These are phyloP conservation scores for Drosophila subsilvestris DNA, from an alignment of 2,888 invertebrate species.

Conservation along the genomic window DNA sequence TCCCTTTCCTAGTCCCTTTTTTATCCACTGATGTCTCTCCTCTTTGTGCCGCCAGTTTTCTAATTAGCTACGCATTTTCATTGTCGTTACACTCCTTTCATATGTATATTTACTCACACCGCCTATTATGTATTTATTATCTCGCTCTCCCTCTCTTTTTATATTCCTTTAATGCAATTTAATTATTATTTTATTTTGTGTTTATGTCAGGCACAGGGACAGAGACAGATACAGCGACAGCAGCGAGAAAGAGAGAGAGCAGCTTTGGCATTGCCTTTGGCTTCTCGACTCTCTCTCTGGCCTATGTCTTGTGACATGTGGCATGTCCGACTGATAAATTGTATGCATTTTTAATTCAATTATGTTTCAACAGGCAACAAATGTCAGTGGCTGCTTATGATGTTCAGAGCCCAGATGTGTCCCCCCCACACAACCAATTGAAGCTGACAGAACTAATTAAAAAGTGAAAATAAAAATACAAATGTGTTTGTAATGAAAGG, in stretches of 20 bases:
- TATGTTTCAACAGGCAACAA: conserved; percentile 50
- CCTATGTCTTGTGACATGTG: conserved; percentile 63
- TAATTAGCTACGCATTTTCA: conserved; percentile 73
- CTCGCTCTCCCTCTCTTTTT: neutral
- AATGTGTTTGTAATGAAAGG: too few relatives aligned
- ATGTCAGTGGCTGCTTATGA: conserved; percentile 38
- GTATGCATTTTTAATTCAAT: conserved; percentile 73
- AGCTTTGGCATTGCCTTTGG: conserved; percentile 43
- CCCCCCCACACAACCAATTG: neutral
- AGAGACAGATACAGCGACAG: neutral
- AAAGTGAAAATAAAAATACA: neutral
- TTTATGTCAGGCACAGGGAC: conserved; percentile 32
- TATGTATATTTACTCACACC: conserved; percentile 68
- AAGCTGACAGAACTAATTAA: neutral
- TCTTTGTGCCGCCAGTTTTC: conserved; percentile 69
- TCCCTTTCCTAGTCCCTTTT: neutral
- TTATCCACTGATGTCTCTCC: conserved; percentile 7
- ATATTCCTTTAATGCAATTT: conserved; percentile 67
- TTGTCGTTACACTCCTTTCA: conserved; percentile 64
- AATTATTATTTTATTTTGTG: conserved; percentile 64
- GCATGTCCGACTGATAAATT: conserved; percentile 55
- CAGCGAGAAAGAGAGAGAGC: conserved; percentile 6
- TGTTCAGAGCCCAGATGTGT: neutral
- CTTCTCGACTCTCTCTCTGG: conserved; percentile 25
- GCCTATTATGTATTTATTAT: conserved; percentile 22